Base-by-base conservation (phyloP, 2,888 invertebrate genomes). In the Carpatolechia fugitivella region DNA sequence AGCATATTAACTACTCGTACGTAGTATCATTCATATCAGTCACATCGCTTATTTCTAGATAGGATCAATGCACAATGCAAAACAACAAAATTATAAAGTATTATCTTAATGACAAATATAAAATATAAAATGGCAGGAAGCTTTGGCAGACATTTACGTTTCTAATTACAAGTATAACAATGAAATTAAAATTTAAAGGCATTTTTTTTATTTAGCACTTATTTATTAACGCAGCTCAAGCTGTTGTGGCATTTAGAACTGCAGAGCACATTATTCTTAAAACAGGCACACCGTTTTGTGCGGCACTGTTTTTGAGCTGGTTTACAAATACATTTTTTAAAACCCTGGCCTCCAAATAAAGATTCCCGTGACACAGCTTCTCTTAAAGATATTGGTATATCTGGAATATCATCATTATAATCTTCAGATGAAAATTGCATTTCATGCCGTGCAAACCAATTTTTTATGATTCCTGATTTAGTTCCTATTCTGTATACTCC, bases 401-500 rank as follows among this genome's bases (percentile, higher is more conserved):
- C 13, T 24, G 54, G 33, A 24, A 48, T 44, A 13, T 38, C 48
- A 8, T 54, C 40, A 38, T n/a, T 18, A 48, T 41, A 55, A 13
- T 36, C 29, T 38, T 52, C 41, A 10, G 40, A 44, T 18, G 51
- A 51, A n/a, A 36, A 3, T 8, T 40, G 16, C 14, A 52, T 3
- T 7, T 57, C 41, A n/a, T 38, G 29, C 24, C 51, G 44, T 30
- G 47, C 18, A 35, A 57, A 54, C 57, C 52, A 57, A 11, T 54
- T 54, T 36, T 54, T 52, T 18, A 57, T 47, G 20, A 31, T 47
- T 33, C 57, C 54, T 10, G 35, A 14, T 16, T 47, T 52, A 4
- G 57, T 57, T 13, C 57, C 52, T 16, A 57, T 30, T 57, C 33
- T 14, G 46, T 55, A 57, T 29, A 48, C 41, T 10, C 51, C 54